Conservation (phyloP, 2,888 invertebrate species). For the Ommatoiulus sabulosus region DNA sequence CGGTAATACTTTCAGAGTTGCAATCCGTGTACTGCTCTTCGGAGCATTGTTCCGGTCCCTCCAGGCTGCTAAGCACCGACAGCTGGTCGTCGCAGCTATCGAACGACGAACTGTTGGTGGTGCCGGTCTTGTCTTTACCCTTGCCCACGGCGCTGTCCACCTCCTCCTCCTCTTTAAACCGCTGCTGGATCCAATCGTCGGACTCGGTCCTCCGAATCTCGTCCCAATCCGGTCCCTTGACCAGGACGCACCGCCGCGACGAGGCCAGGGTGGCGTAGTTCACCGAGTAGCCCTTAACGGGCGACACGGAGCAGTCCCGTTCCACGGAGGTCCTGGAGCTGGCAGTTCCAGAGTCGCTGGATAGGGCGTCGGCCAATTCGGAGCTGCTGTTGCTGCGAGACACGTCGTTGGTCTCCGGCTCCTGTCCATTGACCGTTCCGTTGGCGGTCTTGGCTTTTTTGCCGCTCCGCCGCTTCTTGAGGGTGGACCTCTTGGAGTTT, state of each 20-base stretch:
- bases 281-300: background rate
- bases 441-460: background rate
- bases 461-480: background rate
- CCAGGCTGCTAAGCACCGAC: slow-evolving; percentile 3
- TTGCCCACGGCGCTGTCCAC: background rate
- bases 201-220: slow-evolving; percentile 27
- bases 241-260: slow-evolving; percentile 3
- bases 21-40: slow-evolving; percentile 38
- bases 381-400: background rate
- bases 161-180: background rate
- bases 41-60: slow-evolving; percentile 1
- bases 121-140: background rate
- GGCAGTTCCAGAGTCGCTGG: slow-evolving; percentile 43
- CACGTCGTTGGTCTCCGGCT: background rate
- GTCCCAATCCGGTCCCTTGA: slow-evolving; percentile 56
- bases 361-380: background rate
- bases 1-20: background rate
- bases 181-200: slow-evolving; percentile 23
- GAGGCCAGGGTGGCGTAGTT: background rate
- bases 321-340: slow-evolving; percentile 50
- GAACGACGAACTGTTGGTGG: slow-evolving; percentile 42
- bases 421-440: background rate
- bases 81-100: slow-evolving; percentile 51
- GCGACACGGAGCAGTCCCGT: background rate
- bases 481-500: background rate